Percentiles rank a stretch among this genome's conserved stretches.
phyloP scores from a whole-genome alignment of 2,888 invertebrate species.

The Noctua fimbriata region DNA sequence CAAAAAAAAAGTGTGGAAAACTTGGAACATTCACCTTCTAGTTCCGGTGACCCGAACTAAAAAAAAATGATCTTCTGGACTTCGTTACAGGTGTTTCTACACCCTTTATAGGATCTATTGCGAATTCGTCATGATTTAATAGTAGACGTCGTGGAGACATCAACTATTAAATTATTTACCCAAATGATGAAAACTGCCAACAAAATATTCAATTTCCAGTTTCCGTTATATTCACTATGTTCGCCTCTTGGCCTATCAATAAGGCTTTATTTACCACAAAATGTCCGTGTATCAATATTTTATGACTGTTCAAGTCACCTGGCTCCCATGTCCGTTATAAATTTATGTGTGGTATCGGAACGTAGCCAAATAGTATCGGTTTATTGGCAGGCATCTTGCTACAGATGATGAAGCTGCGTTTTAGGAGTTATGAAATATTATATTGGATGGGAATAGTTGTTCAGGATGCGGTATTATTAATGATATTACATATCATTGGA shows the following conservation, averaged over 20 bases:
- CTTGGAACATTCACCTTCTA: background rate
- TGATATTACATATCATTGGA: background rate
- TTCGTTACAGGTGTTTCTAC: background rate
- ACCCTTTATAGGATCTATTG: background rate
- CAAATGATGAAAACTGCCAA: slow-evolving; percentile 10
- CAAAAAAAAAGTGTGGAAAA: background rate
- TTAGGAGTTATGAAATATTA: slow-evolving; percentile 60
- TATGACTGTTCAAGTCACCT: slow-evolving; percentile 76
- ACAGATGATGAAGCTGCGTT: slow-evolving; percentile 62
- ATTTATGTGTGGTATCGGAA: slow-evolving; percentile 79
- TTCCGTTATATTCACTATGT: slow-evolving; percentile 24
- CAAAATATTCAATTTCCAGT: slow-evolving; percentile 10
- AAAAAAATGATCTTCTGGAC: background rate
- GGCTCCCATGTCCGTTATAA: slow-evolving; percentile 73
- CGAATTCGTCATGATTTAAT: background rate
- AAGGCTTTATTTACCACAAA: slow-evolving; percentile 57
- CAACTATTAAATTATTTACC: background rate
- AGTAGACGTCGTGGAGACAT: background rate
- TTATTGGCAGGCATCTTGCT: slow-evolving; percentile 77
- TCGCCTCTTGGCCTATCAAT: slow-evolving; percentile 40
- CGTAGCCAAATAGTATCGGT: slow-evolving; percentile 78
- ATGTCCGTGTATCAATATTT: slow-evolving; percentile 68
- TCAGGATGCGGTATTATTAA: slow-evolving; percentile 1
- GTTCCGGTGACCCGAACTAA: no score
- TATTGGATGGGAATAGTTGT: slow-evolving; percentile 5